Evolutionary conservation across 37 sponge, comb jelly and placozoan species (phyloP), one percentile per base, ranked within the genome.

Genomic region (Petrosia ficiformis): DNA sequence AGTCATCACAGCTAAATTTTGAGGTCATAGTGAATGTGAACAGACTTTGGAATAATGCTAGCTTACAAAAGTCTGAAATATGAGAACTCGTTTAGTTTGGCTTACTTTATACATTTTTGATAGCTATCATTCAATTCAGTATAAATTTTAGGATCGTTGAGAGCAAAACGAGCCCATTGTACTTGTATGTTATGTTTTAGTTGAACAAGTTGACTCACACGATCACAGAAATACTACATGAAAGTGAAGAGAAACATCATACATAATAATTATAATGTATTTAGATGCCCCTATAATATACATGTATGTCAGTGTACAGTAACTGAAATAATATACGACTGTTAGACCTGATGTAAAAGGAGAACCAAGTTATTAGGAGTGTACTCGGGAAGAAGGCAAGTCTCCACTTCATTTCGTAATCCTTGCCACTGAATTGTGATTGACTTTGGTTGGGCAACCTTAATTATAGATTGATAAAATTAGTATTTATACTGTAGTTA

Each of bases 81-180:
- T n/a, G n/a, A n/a, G n/a, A n/a, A n/a, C n/a, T n/a, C n/a, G n/a
- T n/a, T n/a, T n/a, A n/a, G n/a, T n/a, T n/a, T n/a, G 38, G 16
- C 89, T 83, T 56, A 89, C 90, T 77, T 38, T 67, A 89, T 80
- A 21, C 69, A 65, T 67, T 67, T 43, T 43, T 80, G 71, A 39
- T 80, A 84, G 38, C 61, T 37, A 8, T 42, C 39, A 16, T 74
- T 6, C 43, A 89, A 39, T 0, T 74, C 57, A n/a, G 63, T 71
- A 5, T 75, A 68, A n/a, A 80, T 35, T 19, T 79, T 73, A 0
- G 84, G 39, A 4, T 68, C 65, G 0, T 65, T 57, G 8, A 81
- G 56, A 39, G 77, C 43, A 70, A 89, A 79, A 25, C 90, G 41
- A 0, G 84, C 58, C 84, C 84, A 89, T 26, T 84, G 39, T 44